Conservation (phyloP, 2,113 vertebrate genomes). For the Alethe castanea region DNA sequence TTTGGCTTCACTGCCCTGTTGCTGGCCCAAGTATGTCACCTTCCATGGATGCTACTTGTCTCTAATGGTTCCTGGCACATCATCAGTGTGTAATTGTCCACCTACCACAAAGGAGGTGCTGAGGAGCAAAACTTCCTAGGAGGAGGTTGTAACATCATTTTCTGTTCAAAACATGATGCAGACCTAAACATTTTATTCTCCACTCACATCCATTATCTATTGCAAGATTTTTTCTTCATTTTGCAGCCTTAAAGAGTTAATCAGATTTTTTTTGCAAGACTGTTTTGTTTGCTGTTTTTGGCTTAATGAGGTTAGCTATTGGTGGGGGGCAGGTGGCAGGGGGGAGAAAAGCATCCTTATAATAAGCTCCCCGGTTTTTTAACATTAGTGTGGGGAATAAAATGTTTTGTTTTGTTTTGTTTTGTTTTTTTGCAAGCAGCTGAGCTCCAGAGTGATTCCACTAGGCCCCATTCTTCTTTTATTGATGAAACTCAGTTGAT, state of each 20-base stretch:
- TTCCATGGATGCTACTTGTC: accelerated
- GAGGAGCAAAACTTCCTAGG: not conserved
- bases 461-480: not conserved
- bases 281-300: not conserved
- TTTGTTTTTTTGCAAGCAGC: not conserved
- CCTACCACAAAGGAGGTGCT: not conserved
- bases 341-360: not conserved
- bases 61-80: not conserved
- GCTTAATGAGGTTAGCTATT: not conserved
- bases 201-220: not conserved
- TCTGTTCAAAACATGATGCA: not conserved
- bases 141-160: not conserved
- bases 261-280: not conserved
- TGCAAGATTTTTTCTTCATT: not conserved
- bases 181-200: not conserved
- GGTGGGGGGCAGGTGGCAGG: not conserved
- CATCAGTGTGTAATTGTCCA: accelerated
- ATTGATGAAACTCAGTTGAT: not conserved
- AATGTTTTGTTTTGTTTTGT: not conserved
- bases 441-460: not conserved
- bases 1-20: not conserved
- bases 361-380: not conserved
- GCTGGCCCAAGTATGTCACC: not conserved
- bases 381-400: not conserved
- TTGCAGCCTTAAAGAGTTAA: not conserved